phyloP scores from a whole-genome alignment of 2,797 vertebrate genomes.

The Coranthus polyacanthus region DNA sequence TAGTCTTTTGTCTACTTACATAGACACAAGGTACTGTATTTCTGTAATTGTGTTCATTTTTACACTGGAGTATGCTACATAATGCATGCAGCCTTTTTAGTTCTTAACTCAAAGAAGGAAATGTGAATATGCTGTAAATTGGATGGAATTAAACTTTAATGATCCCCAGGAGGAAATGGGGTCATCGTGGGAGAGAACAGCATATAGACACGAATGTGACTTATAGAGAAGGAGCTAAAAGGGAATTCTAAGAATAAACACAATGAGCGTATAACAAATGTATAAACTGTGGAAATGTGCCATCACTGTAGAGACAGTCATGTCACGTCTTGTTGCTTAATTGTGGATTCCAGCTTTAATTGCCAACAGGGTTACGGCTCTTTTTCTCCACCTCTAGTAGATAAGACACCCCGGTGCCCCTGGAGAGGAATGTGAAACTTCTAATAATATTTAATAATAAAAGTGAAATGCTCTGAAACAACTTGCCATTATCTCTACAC shows the following conservation, averaged over 20 bases:
- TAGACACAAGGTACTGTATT: not conserved
- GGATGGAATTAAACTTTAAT: slow-evolving; percentile 19
- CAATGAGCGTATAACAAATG: not conserved
- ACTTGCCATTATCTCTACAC: slow-evolving; percentile 10
- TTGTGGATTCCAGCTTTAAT: slow-evolving; percentile 23
- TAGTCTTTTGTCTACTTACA: slow-evolving; percentile 16
- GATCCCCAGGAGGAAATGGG: slow-evolving; percentile 7
- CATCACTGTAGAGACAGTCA: not conserved
- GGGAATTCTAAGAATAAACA: not conserved
- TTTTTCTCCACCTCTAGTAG: slow-evolving; percentile 9
- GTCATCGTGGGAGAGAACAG: slow-evolving; percentile 5
- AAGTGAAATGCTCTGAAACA: not conserved
- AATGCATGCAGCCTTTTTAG: slow-evolving; percentile 1
- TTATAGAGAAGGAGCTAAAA: not conserved
- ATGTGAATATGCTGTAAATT: not conserved
- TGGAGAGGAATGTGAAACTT: slow-evolving; percentile 1
- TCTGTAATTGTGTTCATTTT: not conserved
- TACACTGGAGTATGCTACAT: not conserved
- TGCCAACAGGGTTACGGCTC: not conserved
- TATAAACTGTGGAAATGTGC: not conserved
- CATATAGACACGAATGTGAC: slow-evolving; percentile 2
- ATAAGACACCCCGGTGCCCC: slow-evolving; percentile 21
- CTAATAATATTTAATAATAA: not conserved
- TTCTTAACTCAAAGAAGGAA: not conserved
- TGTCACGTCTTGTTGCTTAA: not conserved